Conservation (phyloP, 2,797 vertebrate genomes). For the Myripristis murdjan region DNA sequence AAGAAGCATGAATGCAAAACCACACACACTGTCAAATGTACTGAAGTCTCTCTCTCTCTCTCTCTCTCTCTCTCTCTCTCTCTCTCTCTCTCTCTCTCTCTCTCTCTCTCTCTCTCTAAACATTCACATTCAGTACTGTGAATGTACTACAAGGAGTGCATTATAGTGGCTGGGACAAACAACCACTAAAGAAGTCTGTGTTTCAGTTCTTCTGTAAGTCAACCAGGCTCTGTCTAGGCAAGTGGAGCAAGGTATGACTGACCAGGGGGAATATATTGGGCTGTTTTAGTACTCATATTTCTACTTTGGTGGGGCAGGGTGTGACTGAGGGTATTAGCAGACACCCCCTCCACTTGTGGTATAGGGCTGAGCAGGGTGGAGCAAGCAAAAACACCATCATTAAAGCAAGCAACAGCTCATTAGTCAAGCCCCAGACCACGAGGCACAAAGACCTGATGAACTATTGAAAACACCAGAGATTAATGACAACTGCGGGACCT, state of each 20-base stretch:
- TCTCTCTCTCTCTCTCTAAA: too few relatives aligned
- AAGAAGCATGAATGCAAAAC: neutral
- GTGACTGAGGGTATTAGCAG: slow-evolving; percentile 31
- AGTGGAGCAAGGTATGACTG: slow-evolving; percentile 3
- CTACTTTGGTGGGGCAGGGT: slow-evolving; percentile 56
- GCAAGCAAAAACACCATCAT: slow-evolving; percentile 60
- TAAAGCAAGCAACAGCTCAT: slow-evolving; percentile 59
- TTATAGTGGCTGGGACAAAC: slow-evolving; percentile 48
- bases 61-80: neutral
- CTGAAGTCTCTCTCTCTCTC: slow-evolving; percentile 6
- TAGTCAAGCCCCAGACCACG: slow-evolving; percentile 56
- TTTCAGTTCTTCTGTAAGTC: slow-evolving; percentile 49
- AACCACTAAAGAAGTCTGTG: slow-evolving; percentile 37
- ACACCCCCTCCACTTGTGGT: slow-evolving; percentile 35
- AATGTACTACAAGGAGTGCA: slow-evolving; percentile 50
- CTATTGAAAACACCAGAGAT: slow-evolving; percentile 32
- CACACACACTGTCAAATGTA: neutral
- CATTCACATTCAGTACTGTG: slow-evolving; percentile 23
- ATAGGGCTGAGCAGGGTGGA: slow-evolving; percentile 63
- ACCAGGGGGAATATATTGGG: neutral
- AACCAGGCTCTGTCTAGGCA: slow-evolving; percentile 9
- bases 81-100: neutral
- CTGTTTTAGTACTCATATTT: slow-evolving; percentile 42
- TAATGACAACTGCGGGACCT: too few relatives aligned
- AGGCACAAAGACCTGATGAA: slow-evolving; percentile 41